Evolutionary conservation across 2,113 vertebrate species (phyloP).

Genomic region (Caloenas nicobarica): DNA sequence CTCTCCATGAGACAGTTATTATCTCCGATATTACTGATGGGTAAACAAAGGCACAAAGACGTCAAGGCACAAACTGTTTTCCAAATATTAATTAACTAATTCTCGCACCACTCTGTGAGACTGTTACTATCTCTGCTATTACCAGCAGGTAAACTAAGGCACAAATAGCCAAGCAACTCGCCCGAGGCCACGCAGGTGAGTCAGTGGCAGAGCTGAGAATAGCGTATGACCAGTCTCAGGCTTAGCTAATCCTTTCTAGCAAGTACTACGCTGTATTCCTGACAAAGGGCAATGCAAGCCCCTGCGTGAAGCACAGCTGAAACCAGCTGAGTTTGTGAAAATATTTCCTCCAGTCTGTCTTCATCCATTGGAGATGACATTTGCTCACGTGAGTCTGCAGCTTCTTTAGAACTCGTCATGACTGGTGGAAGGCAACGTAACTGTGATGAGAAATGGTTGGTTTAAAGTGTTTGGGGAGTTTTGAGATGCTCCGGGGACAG

Average conservation of each 20-base stretch:
- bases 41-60: conserved; percentile 60
- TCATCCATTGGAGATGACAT: not conserved
- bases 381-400: not conserved
- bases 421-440: not conserved
- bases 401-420: not conserved
- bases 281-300: not conserved
- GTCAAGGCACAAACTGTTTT: conserved; percentile 52
- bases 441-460: not conserved
- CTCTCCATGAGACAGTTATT: conserved; percentile 48
- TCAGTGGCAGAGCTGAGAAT: conserved; percentile 26
- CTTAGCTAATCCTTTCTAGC: conserved; percentile 19
- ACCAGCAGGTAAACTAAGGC: conserved; percentile 21
- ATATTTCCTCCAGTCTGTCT: not conserved
- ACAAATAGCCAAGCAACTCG: not conserved
- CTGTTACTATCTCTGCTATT: conserved; percentile 52
- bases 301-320: not conserved
- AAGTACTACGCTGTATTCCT: not conserved
- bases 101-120: not conserved
- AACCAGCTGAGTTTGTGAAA: not conserved
- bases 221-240: not conserved
- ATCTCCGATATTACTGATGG: conserved; percentile 45
- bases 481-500: not conserved
- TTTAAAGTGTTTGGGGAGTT: not conserved
- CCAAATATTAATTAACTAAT: conserved; percentile 67
- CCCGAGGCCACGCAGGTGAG: not conserved